These are phyloP conservation scores for Nomada ruficornis DNA, from an alignment of 2,888 invertebrate species.

Conservation along the genomic window DNA sequence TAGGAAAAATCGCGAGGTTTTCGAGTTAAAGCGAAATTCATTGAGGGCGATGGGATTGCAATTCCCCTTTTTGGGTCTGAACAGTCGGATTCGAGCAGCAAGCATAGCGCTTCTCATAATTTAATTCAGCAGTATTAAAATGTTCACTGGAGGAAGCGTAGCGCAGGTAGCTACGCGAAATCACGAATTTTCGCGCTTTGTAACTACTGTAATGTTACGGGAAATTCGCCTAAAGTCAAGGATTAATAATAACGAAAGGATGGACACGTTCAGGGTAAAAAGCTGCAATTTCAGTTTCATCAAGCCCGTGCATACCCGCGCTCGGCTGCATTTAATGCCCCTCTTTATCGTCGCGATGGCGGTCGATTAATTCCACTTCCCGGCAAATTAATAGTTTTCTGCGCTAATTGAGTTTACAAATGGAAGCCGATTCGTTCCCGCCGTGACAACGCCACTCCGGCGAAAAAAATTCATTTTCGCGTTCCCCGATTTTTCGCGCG, in stretches of 20 bases:
- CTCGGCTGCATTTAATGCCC: conserved; percentile 44
- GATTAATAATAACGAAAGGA: conserved; percentile 17
- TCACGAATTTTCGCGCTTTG: conserved; percentile 1
- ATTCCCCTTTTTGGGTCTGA: not conserved
- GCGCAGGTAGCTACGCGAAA: conserved; percentile 3
- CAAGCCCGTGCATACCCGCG: conserved; percentile 9
- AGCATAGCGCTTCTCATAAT: conserved; percentile 12
- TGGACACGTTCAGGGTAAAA: conserved; percentile 11
- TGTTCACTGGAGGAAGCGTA: not conserved
- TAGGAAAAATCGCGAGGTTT: not conserved
- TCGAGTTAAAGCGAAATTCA: not conserved
- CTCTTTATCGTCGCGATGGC: conserved; percentile 58
- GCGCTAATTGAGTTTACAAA: conserved; percentile 60
- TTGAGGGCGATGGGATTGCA: not conserved
- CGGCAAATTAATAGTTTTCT: conserved; percentile 52
- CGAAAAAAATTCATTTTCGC: conserved; percentile 50
- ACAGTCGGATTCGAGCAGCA: not conserved
- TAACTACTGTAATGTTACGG: not conserved
- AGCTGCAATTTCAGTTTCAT: conserved; percentile 41
- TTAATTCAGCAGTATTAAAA: conserved; percentile 9
- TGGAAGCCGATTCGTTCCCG: conserved; percentile 50
- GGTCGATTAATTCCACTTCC: conserved; percentile 55
- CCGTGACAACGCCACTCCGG: conserved; percentile 16
- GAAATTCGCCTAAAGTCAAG: not conserved
- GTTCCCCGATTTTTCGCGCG: conserved; percentile 8